Evolutionary conservation across 1,140 invertebrate genomes (phyloP), one percentile per base, ranked within the genome.

Genomic region (Eumeta japonica): DNA sequence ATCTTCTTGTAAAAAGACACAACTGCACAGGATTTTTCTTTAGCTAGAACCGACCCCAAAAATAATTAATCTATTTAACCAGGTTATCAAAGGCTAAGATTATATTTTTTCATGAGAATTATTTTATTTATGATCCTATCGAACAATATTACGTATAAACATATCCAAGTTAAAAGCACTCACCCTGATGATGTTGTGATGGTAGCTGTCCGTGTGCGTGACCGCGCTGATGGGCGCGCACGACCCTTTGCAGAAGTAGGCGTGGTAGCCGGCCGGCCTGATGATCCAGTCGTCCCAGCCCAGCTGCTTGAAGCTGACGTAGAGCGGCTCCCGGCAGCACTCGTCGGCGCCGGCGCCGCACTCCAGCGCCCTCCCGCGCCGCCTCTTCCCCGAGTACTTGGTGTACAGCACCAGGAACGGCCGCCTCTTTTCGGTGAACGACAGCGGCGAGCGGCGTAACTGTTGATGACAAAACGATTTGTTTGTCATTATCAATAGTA

Each of bases 231-330:
- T 83, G 0, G 82, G 79, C 0, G 79, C 75, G 56, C 90, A 92
- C 3, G 83, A 84, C 1, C 90, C 90, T 18, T 83, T 84, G 49
- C 90, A 93, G 68, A 89, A 92, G 62, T 90, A 90, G 0, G 89
- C 89, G 42, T 90, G 80, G 58, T 92, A 92, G 0, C 85, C 87
- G 9, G 74, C 76, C 0, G 90, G 91, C 30, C 85, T 78, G 12
- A 93, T 79, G 35, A 94, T 91, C 88, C 89, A 92, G 62, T 90
- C 85, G 46, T 84, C 83, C 90, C 90, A 94, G 28, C 89, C 89
- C 27, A 94, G 85, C 16, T 90, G 87, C 14, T 80, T 81, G 57
- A 94, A 93, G 41, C 84, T 86, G 10, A 94, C 84, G 50, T 87
- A 86, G 0, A 93, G 74, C 10, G 85, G 84, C 55, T 92, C 89